These are phyloP conservation scores for Calyptomena viridis DNA, from an alignment of 2,113 vertebrate species.

Conservation along the genomic window DNA sequence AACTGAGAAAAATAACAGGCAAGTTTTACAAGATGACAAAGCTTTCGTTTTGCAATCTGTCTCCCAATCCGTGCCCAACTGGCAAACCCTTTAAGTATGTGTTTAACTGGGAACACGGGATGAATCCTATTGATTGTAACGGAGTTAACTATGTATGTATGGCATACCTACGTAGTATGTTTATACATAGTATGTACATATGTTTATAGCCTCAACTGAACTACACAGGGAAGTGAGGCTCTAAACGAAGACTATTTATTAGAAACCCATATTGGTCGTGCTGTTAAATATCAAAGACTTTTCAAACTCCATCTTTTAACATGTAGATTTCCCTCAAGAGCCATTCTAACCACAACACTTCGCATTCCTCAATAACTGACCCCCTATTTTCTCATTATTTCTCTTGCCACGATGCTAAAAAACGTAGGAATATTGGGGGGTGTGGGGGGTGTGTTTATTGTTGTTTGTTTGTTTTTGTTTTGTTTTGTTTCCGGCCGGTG, in stretches of 20 bases:
- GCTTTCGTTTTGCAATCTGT: neutral
- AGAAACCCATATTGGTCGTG: accelerated
- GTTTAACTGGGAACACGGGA: neutral
- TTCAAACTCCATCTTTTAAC: neutral
- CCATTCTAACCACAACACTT: neutral
- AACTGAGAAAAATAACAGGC: neutral
- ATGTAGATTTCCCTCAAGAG: neutral
- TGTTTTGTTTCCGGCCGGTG: neutral
- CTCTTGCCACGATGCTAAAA: neutral
- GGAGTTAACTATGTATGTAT: neutral
- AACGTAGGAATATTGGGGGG: accelerated
- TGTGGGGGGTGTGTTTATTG: too few species aligned
- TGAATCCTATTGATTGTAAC: neutral
- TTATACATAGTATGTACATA: too few species aligned
- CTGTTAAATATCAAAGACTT: neutral
- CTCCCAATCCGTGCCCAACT: neutral
- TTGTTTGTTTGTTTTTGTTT: too few species aligned
- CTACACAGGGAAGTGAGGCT: neutral
- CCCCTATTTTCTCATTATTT: neutral
- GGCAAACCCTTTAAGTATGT: neutral
- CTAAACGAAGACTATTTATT: neutral
- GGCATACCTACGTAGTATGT: too few species aligned
- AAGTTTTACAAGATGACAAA: neutral
- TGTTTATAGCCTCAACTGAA: neutral
- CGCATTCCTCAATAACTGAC: neutral